Evolutionary conservation across 1,140 invertebrate genomes (phyloP), one percentile per base, ranked within the genome.

Genomic region (Ridgeia piscesae): DNA sequence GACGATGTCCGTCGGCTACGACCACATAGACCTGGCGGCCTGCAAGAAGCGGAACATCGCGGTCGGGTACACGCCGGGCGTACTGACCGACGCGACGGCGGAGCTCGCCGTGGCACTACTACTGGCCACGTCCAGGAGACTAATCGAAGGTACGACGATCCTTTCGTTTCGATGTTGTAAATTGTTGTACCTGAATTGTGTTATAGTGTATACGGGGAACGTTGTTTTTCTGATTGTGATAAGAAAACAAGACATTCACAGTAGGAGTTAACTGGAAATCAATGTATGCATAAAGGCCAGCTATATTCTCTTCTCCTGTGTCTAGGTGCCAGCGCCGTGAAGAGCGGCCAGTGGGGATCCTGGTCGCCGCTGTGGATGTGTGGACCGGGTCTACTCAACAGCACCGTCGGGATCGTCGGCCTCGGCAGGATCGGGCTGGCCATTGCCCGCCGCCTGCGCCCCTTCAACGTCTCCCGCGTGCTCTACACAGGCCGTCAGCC

Each of bases 21-120:
- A 97, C 50, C 97, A 97, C 92, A 95, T 97, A 92, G 96, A 97
- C 93, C 92, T 96, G 6, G 94, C 95, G 21, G 96, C 95, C 93
- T 97, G 96, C 94, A 94, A 95, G 88, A 93, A 94, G 92, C 93
- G 95, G 91, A 94, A 94, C 34, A 95, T 97, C n/a, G 91, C 93
- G 35, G 96, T 97, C 91, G 99, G 98, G 0, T 98, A 98, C 94
- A 99, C 99, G 1, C 98, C 99, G 1, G 97, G 98, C 94, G 97
- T 99, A 31, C 95, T 99, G 17, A 99, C 98, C 0, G 98, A 98
- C 96, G 98, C 98, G 1, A 98, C 98, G 31, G 98, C 98, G 17
- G 98, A 99, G 96, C 96, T 99, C 31, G 98, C 98, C 27, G 96
- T 99, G 1, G 97, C 97, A 0, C 96, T 99, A 14, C 95, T 98